These are phyloP conservation scores for Coryphaenoides rupestris DNA, from an alignment of 2,113 vertebrate species.

Conservation along the genomic window DNA sequence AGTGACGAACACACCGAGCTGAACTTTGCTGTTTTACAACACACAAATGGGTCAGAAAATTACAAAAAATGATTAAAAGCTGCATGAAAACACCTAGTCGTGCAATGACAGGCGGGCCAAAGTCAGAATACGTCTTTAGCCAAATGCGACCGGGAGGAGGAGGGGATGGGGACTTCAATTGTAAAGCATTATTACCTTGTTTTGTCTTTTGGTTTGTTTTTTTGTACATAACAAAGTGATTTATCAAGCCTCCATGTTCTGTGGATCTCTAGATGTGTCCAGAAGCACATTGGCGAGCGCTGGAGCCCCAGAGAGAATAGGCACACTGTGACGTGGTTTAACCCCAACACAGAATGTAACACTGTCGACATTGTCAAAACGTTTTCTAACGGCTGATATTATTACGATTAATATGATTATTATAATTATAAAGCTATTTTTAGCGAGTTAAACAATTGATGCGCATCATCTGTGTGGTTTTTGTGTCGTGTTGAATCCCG, in stretches of 20 bases:
- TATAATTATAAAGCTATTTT: slow-evolving; percentile 81
- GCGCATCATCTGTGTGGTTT: slow-evolving; percentile 52
- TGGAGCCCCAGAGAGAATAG: slow-evolving; percentile 67
- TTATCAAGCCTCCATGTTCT: slow-evolving; percentile 54
- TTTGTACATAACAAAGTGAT: slow-evolving; percentile 57
- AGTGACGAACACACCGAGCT: slow-evolving; percentile 47
- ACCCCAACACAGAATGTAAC: slow-evolving; percentile 78
- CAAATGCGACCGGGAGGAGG: not conserved
- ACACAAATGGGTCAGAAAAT: slow-evolving; percentile 36
- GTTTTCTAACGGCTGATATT: slow-evolving; percentile 75
- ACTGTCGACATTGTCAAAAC: slow-evolving; percentile 73
- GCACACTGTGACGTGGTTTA: slow-evolving; percentile 80
- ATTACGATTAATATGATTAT: slow-evolving; percentile 72
- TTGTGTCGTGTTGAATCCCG: slow-evolving; percentile 34
- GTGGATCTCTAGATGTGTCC: slow-evolving; percentile 62
- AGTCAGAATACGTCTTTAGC: slow-evolving; percentile 9
- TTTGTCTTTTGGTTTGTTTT: slow-evolving; percentile 47
- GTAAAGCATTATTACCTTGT: slow-evolving; percentile 40
- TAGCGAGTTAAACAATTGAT: slow-evolving; percentile 69
- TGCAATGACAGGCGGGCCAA: not conserved
- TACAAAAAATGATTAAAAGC: slow-evolving; percentile 11
- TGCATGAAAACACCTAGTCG: slow-evolving; percentile 26
- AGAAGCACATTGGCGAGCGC: slow-evolving; percentile 56
- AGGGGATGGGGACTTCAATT: slow-evolving; percentile 28
- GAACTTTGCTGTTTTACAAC: slow-evolving; percentile 30